phyloP scores from a whole-genome alignment of 2,888 invertebrate genomes.

The Cryptocephalus moraei region DNA sequence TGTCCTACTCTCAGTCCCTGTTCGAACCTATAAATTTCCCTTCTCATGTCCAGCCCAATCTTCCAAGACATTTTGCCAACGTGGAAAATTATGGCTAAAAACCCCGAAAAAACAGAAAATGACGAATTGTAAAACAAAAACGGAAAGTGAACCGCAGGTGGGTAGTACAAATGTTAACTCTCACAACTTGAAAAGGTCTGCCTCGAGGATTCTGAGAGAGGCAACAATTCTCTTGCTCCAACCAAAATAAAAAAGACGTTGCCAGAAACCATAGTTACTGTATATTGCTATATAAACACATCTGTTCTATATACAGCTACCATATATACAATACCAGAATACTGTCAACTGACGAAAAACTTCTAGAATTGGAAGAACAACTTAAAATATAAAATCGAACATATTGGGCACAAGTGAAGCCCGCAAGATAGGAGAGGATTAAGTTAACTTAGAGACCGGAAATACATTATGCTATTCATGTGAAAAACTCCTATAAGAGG shows the following conservation, averaged over 20 bases:
- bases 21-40: too few species aligned
- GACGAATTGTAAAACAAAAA: too few species aligned
- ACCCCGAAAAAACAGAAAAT: too few species aligned
- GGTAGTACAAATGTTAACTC: conserved; percentile 1
- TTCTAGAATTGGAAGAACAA: not conserved
- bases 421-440: not conserved
- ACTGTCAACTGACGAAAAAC: not conserved
- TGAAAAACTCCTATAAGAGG: too few species aligned
- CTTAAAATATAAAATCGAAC: not conserved
- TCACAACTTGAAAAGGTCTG: conserved; percentile 1
- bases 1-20: too few species aligned
- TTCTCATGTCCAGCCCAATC: too few species aligned
- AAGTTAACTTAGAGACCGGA: too few species aligned
- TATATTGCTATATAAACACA: not conserved
- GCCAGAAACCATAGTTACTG: not conserved
- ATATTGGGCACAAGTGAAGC: not conserved
- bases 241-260: not conserved
- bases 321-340: not conserved
- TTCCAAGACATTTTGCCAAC: too few species aligned
- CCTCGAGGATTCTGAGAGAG: not conserved
- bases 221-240: not conserved
- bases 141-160: too few species aligned
- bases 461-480: too few species aligned
- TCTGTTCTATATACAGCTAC: too few species aligned
- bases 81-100: too few species aligned